These are phyloP conservation scores for Trinectes maculatus DNA, from an alignment of 2,113 vertebrate species.

Conservation along the genomic window DNA sequence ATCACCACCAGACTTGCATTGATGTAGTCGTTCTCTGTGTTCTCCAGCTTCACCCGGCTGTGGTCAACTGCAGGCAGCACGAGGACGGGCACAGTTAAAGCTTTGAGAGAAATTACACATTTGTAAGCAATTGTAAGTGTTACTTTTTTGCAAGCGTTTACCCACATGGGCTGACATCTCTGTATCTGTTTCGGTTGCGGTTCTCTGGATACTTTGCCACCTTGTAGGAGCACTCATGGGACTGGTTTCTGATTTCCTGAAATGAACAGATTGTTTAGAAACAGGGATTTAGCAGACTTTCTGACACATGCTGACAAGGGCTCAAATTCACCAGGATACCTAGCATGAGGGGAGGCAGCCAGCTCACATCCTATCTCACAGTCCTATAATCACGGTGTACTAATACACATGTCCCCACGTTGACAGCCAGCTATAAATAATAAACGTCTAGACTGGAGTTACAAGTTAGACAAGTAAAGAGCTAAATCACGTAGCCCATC, in stretches of 20 bases:
- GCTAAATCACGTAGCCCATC: not conserved
- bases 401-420: too few relatives aligned
- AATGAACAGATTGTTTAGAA: not conserved
- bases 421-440: not conserved
- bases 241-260: constrained; percentile 95
- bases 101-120: not conserved
- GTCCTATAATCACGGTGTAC: not conserved
- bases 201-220: constrained; percentile 97
- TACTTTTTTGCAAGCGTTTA: constrained; percentile 49
- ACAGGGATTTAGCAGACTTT: not conserved
- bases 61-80: constrained; percentile 87
- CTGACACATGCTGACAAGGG: not conserved
- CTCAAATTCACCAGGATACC: not conserved
- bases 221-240: constrained; percentile 91
- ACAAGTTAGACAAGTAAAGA: not conserved
- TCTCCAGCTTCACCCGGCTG: constrained; percentile 94
- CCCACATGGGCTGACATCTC: constrained; percentile 99
- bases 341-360: not conserved
- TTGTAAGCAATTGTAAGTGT: not conserved
- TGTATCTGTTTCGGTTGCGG: constrained; percentile 96
- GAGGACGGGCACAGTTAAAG: not conserved
- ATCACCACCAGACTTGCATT: constrained; percentile 93
- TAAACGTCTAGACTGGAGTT: not conserved
- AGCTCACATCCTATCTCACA: not conserved
- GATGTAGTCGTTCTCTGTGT: constrained; percentile 95